Conservation (phyloP, 1,140 invertebrate species). For the Galleria mellonella region DNA sequence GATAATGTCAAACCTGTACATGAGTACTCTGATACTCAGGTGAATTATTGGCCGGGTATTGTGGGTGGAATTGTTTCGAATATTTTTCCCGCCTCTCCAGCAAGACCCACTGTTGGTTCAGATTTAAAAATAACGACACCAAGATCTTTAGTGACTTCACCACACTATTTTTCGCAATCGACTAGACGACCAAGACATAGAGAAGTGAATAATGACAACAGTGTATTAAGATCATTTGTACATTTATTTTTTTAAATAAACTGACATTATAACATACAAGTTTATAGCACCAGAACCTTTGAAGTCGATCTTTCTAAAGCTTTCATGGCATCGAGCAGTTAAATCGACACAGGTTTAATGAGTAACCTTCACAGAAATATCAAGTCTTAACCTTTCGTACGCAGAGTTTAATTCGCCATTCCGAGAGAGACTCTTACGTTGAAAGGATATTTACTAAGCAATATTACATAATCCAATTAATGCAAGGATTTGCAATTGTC, state of each 20-base stretch:
- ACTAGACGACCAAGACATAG: constrained; percentile 21
- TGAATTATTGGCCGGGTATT: constrained; percentile 33
- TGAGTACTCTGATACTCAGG: constrained; percentile 27
- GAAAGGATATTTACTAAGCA: neutral
- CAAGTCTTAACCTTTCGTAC: constrained; percentile 19
- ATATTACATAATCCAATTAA: no score
- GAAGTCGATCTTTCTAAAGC: constrained; percentile 7
- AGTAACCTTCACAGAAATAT: constrained; percentile 15
- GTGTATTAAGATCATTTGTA: constrained; percentile 42
- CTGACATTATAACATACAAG: neutral
- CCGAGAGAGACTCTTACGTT: constrained; percentile 3
- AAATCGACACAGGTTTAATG: neutral
- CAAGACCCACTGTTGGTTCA: constrained; percentile 18
- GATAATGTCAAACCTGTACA: constrained; percentile 51
- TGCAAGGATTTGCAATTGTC: no score
- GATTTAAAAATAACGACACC: constrained; percentile 5
- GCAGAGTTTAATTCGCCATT: constrained; percentile 1
- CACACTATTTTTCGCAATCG: neutral
- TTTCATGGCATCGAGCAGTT: neutral
- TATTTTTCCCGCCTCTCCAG: constrained; percentile 35
- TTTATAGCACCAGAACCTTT: no score
- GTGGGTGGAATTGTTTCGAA: constrained; percentile 42
- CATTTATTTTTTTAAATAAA: constrained; percentile 49
- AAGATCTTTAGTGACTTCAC: neutral
- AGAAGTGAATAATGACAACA: constrained; percentile 14